Evolutionary conservation across 2,888 invertebrate genomes (phyloP), one percentile per base, ranked within the genome.

Genomic region (Andrena dorsata): DNA sequence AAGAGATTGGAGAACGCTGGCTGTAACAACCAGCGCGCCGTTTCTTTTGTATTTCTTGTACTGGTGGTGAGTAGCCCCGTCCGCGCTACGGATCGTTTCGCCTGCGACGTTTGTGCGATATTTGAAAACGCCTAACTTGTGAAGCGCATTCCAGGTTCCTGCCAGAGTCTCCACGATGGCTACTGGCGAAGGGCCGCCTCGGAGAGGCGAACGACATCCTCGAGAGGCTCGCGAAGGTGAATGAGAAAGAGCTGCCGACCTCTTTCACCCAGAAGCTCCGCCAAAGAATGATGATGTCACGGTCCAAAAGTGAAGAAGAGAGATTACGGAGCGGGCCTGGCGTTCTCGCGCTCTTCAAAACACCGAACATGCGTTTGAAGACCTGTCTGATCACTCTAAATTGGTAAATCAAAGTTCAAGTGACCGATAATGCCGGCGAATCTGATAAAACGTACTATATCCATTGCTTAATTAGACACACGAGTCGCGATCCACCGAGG

Each of bases 161-260:
- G 90, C 98, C 98, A 0, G 98, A 98, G 94, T 98, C 98, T 7
- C 98, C 98, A 0, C 95, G 98, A 88, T 98, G 98, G 98, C 94
- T 98, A n/a, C 94, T 98, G 30, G 97, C 98, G 92, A 96, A 96
- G 91, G 97, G 97, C 16, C 95, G 96, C 80, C 95, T 97, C 49
- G 97, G 97, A 91, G 98, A 98, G 94, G 98, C 98, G 0, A 96
- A 97, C 78, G 95, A 95, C 82, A 96, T 98, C 83, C 93, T 98
- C 5, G 96, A 97, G 94, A 96, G 95, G 20, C 95, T 98, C 89
- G 98, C 98, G 2, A 95, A 95, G 90, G 95, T 97, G 0, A 98
- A 98, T 92, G 96, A 96, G 0, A 97, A 97, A 90, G 95, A 96
- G 86, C 94, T 98, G 77, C 98, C 98, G 0, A 95, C 95, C 70